A percentile compares a stretch with the other conserved stretches of the same genome.
phyloP scores from a whole-genome alignment of 2,113 vertebrate species.

The Zapornia atra region DNA sequence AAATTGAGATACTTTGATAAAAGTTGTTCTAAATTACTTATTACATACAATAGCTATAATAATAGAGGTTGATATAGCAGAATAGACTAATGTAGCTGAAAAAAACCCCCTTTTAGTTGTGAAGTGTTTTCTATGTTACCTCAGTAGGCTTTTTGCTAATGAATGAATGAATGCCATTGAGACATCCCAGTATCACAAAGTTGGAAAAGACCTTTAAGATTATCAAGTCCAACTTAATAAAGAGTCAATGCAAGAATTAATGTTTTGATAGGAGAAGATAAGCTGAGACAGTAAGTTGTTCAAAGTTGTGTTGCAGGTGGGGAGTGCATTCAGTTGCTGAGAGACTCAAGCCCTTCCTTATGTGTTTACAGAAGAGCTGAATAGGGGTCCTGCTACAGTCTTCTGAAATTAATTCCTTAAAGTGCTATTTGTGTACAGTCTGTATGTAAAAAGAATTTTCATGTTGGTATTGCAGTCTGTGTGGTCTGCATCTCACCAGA shows the following conservation, averaged over 20 bases:
- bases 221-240: not conserved
- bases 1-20: not conserved
- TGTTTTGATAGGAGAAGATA: not conserved
- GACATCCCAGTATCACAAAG: not conserved
- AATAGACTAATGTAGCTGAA: not conserved
- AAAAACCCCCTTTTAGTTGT: not conserved
- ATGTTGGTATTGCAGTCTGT: not conserved
- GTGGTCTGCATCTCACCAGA: not conserved
- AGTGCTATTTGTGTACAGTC: not conserved
- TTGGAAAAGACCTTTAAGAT: too few species aligned
- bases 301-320: not conserved
- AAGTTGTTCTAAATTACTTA: not conserved
- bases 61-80: not conserved
- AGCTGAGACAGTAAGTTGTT: not conserved
- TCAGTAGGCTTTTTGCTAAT: not conserved
- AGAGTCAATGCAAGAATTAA: not conserved
- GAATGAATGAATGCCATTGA: not conserved
- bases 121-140: not conserved
- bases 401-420: not conserved
- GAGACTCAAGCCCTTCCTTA: not conserved
- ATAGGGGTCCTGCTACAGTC: not conserved
- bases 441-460: not conserved
- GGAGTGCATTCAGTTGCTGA: not conserved
- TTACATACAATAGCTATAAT: not conserved
- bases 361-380: rapidly evolving